These are phyloP conservation scores for Fundulus diaphanus DNA, from an alignment of 2,797 vertebrate species.

Conservation along the genomic window DNA sequence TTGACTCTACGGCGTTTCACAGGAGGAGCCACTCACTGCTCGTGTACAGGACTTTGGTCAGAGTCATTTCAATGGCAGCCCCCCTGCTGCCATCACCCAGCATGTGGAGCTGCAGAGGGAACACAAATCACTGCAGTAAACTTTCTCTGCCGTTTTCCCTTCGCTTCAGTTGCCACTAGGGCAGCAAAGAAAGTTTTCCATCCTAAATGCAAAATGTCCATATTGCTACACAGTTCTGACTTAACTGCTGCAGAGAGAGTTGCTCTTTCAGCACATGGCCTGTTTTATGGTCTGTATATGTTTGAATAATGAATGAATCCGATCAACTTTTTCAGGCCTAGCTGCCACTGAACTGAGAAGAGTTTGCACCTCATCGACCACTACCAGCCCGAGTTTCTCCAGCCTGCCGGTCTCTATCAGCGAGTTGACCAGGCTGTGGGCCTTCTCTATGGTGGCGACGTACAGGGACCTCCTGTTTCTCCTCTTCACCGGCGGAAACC, in stretches of 20 bases:
- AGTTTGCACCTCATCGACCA: slow-evolving; percentile 91
- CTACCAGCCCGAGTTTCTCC: slow-evolving; percentile 86
- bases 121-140: not conserved
- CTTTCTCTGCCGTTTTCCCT: not conserved
- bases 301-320: too few species aligned
- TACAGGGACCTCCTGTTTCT: slow-evolving; percentile 86
- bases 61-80: slow-evolving; percentile 90
- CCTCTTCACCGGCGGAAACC: slow-evolving; percentile 91
- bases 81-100: slow-evolving; percentile 94
- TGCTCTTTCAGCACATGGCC: too few species aligned
- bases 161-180: not conserved
- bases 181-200: too few species aligned
- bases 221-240: too few species aligned
- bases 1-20: not conserved
- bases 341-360: not conserved
- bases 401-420: slow-evolving; percentile 88
- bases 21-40: slow-evolving; percentile 83
- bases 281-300: too few species aligned
- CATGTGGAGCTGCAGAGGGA: slow-evolving; percentile 90
- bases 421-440: slow-evolving; percentile 92
- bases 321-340: not conserved
- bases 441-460: slow-evolving; percentile 95
- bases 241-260: too few species aligned
- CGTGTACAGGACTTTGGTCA: slow-evolving; percentile 88
- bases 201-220: too few species aligned